phyloP scores from a whole-genome alignment of 2,888 invertebrate species.

The Romanomermis culicivorax region DNA sequence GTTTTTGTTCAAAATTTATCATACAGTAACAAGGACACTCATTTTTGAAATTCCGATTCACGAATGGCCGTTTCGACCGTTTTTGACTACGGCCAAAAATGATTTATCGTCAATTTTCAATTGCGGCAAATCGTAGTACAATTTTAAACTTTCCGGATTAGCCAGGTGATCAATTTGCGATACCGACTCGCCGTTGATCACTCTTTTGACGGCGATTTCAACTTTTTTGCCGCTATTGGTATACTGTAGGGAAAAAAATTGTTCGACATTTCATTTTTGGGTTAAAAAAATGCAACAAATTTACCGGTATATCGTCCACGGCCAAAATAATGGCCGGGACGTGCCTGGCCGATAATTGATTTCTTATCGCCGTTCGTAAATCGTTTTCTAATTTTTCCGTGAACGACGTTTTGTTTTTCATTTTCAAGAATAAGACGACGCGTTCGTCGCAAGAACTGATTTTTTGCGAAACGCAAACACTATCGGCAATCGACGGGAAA shows the following conservation, averaged over 20 bases:
- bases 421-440: conserved; percentile 38
- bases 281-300: conserved; percentile 17
- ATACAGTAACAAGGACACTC: too few relatives aligned
- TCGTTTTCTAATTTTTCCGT: conserved; percentile 29
- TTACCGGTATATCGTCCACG: conserved; percentile 35
- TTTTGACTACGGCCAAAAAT: too few relatives aligned
- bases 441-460: conserved; percentile 34
- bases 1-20: too few relatives aligned
- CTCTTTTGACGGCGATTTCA: conserved; percentile 37
- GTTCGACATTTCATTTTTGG: too few relatives aligned
- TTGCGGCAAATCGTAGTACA: conserved; percentile 19
- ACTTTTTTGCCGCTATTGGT: conserved; percentile 41
- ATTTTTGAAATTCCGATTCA: too few relatives aligned
- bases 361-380: conserved; percentile 32
- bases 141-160: conserved; percentile 34
- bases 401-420: conserved; percentile 27
- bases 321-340: conserved; percentile 36
- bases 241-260: conserved; percentile 30
- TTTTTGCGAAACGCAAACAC: conserved; percentile 37
- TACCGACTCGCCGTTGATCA: conserved; percentile 33
- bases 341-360: conserved; percentile 35
- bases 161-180: conserved; percentile 34
- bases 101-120: too few relatives aligned
- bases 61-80: too few relatives aligned
- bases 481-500: conserved; percentile 36